Evolutionary conservation across 2,113 vertebrate genomes (phyloP), one percentile per base, ranked within the genome.

Genomic region (Hippocampus zosterae): DNA sequence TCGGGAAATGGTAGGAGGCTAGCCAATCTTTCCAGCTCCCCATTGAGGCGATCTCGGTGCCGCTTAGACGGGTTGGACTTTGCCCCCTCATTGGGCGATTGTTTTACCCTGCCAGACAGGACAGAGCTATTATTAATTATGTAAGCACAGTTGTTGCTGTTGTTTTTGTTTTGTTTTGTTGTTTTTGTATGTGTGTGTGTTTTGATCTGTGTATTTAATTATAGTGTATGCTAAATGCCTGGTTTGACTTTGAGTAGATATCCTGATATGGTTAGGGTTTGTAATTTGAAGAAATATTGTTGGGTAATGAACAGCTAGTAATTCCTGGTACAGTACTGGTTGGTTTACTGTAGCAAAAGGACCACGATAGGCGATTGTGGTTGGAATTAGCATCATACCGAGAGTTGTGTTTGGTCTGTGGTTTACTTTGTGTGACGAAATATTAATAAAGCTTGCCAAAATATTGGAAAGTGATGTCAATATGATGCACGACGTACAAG

Each of bases 51-150:
- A n/a, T 94, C 93, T 7, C 90, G 75, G 70, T 94, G 94, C n/a
- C 88, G 76, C 69, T 95, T 95, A 72, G 93, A 95, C 8, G 93
- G 92, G 81, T 92, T 95, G 67, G 92, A 93, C 72, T 94, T 93
- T 73, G 82, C 55, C 0, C 86, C 91, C 42, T 93, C 92, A 0
- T 73, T 16, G 0, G 88, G 64, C 0, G 85, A 59, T 66, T 77
- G 83, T 81, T 90, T 91, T 69, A 84, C 86, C 69, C 88, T 88
- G 77, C 48, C 0, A 2, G 5, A 64, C 21, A 2, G 3, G 0
- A 50, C 29, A 3, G 18, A 60, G 33, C 6, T 33, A 18, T 59
- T 29, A 6, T 59, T 7, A 59, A 59, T 15, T 18, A 29, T 29
- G 3, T 9, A 3, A 55, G 52, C 21, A 55, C 52, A 23, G 5